Conservation (phyloP, 2,113 vertebrate genomes). For the Pelodiscus sinensis region DNA sequence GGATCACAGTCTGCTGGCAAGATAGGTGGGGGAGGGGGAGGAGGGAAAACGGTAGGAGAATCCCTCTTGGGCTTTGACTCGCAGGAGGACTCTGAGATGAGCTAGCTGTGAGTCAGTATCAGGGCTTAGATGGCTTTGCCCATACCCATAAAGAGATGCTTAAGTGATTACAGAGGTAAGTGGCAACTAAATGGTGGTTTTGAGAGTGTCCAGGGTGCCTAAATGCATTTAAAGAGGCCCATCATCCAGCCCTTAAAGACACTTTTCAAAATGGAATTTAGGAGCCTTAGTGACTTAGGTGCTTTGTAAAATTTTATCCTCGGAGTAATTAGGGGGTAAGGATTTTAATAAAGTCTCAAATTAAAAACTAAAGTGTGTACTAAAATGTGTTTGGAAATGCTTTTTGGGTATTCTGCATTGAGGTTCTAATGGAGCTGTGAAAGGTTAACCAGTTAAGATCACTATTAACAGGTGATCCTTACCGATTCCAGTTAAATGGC, state of each 20-base stretch:
- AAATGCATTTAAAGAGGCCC: no score
- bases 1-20: no score
- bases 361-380: background rate
- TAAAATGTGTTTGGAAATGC: background rate
- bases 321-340: slow-evolving; percentile 18
- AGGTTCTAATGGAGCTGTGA: background rate
- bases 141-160: background rate
- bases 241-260: no score
- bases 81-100: background rate
- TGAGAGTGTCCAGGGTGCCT: background rate
- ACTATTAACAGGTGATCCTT: no score
- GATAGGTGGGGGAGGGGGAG: no score
- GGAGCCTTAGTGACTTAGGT: slow-evolving; percentile 15
- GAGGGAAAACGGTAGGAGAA: no score
- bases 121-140: background rate
- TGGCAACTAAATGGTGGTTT: background rate
- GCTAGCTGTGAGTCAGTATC: background rate
- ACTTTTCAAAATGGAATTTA: no score
- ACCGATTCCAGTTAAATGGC: no score
- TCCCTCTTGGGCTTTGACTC: no score
- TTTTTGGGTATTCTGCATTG: background rate
- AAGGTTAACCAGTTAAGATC: no score
- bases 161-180: background rate
- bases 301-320: slow-evolving; percentile 32
- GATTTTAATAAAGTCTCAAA: slow-evolving; percentile 41